A percentile compares a stretch with the other conserved stretches of the same genome.
Evolutionary conservation across 2,797 vertebrate genomes (phyloP).

Genomic region (Periophthalmus magnuspinnatus): DNA sequence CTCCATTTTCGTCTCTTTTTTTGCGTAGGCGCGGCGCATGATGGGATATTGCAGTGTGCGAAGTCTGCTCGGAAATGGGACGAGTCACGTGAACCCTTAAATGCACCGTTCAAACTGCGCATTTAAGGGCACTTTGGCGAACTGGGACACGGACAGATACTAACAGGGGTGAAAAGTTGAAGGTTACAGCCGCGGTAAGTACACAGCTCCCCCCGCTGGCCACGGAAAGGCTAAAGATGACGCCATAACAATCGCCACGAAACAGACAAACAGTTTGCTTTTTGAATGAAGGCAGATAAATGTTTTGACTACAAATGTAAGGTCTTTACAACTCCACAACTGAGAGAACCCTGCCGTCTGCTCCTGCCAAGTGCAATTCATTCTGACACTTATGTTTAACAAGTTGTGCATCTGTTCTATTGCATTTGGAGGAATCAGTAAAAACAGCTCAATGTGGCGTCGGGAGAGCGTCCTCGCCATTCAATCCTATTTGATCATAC

Average conservation of each 20-base stretch:
- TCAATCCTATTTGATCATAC: slow-evolving; percentile 61
- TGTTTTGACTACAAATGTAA: background rate
- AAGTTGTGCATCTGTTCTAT: slow-evolving; percentile 10
- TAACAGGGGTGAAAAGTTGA: too few species aligned
- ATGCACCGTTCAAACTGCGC: too few species aligned
- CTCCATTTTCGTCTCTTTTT: too few species aligned
- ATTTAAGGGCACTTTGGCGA: too few species aligned
- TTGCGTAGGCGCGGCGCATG: too few species aligned
- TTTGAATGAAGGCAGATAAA: background rate
- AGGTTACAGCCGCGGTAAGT: too few species aligned
- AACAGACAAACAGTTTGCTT: background rate
- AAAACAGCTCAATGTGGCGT: slow-evolving; percentile 8
- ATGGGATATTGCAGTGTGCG: too few species aligned
- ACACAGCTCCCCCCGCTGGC: background rate
- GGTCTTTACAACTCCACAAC: background rate
- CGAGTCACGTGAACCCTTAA: too few species aligned
- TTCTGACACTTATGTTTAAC: background rate
- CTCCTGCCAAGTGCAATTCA: slow-evolving; percentile 8
- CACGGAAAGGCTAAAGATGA: background rate
- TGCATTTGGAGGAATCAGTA: slow-evolving; percentile 25
- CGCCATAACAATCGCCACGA: background rate
- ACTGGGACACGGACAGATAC: too few species aligned
- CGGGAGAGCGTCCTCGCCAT: slow-evolving; percentile 16
- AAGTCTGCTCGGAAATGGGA: too few species aligned
- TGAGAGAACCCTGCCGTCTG: slow-evolving; percentile 1